Conservation (phyloP, 2,797 vertebrate genomes). For the Halcyon smyrnensis region DNA sequence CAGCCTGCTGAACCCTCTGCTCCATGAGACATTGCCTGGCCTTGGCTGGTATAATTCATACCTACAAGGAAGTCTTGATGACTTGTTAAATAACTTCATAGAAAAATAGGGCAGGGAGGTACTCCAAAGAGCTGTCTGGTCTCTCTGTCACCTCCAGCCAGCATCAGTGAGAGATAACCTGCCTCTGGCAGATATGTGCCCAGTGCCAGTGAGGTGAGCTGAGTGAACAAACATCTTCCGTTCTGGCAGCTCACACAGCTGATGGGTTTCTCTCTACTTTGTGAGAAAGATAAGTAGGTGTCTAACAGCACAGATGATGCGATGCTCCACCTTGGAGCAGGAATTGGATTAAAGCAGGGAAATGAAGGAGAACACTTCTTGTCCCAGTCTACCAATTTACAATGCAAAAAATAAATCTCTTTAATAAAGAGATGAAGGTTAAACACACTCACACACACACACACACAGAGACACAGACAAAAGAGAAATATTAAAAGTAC, state of each 20-base stretch:
- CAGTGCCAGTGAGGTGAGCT: not conserved
- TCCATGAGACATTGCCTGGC: not conserved
- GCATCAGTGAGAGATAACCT: not conserved
- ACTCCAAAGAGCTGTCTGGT: not conserved
- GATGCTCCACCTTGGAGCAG: not conserved
- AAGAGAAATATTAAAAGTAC: constrained; percentile 30
- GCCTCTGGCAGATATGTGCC: not conserved
- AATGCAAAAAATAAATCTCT: not conserved
- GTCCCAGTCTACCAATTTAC: not conserved
- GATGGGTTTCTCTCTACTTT: not conserved
- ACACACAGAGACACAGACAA: not conserved
- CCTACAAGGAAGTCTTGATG: not conserved
- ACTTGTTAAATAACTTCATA: not conserved
- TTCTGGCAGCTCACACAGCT: not conserved
- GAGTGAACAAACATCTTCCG: not conserved
- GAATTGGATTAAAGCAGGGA: not conserved
- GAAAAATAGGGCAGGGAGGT: constrained; percentile 22
- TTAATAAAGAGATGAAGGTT: not conserved
- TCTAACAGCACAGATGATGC: not conserved
- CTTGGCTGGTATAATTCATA: not conserved
- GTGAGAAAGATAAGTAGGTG: not conserved
- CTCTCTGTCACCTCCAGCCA: not conserved
- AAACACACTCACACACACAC: not conserved
- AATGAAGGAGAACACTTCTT: not conserved
- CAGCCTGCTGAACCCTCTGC: not conserved